Conservation (phyloP, 2,888 invertebrate species). For the Amphipyra tragopoginis region DNA sequence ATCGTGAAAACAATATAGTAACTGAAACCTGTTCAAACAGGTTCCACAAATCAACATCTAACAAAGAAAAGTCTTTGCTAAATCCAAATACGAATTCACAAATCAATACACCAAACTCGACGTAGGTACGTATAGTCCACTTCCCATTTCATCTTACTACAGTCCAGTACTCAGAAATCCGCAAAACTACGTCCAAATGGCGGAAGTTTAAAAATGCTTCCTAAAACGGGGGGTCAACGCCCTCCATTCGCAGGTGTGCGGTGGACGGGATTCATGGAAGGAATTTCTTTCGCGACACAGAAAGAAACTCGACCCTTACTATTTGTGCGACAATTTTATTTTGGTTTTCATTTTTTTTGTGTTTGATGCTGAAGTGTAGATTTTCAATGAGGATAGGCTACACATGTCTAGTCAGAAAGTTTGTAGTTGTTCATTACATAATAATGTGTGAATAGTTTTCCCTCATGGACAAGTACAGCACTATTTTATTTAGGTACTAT, state of each 20-base stretch:
- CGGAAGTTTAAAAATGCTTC: constrained; percentile 58
- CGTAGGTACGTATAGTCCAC: background rate
- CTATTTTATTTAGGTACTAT: no score
- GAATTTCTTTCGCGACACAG: constrained; percentile 67
- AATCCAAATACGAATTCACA: background rate
- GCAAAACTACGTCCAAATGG: constrained; percentile 32
- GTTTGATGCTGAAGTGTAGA: background rate
- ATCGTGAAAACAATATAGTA: no score
- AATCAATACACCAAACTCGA: background rate
- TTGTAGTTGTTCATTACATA: no score
- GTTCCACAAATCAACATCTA: background rate
- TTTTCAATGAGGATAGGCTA: no score
- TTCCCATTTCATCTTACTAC: constrained; percentile 6
- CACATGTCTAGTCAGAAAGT: no score
- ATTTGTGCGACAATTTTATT: constrained; percentile 23
- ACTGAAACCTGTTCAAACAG: background rate
- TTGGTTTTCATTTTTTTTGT: background rate
- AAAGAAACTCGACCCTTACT: constrained; percentile 64
- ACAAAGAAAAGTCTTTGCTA: background rate
- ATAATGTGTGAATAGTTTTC: no score
- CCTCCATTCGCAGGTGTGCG: constrained; percentile 65
- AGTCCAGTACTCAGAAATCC: constrained; percentile 14
- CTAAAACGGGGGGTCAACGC: constrained; percentile 55
- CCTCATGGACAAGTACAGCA: no score
- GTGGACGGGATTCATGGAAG: constrained; percentile 61